Percentiles rank a stretch among this genome's conserved stretches.
phyloP scores from a whole-genome alignment of 2,797 vertebrate genomes.

The Anisognathus igniventris region DNA sequence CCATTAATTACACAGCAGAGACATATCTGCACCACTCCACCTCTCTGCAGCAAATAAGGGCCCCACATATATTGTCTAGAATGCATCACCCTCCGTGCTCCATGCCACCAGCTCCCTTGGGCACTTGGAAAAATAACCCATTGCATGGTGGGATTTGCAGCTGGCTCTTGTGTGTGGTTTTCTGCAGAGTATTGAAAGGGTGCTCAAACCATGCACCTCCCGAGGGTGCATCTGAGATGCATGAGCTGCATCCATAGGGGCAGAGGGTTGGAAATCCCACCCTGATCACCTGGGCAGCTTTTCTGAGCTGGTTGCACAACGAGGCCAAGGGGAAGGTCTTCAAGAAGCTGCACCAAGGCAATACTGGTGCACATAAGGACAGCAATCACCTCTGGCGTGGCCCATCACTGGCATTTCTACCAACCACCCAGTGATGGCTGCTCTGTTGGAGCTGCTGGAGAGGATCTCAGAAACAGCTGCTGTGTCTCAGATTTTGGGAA shows the following conservation, averaged over 20 bases:
- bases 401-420: neutral
- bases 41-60: neutral
- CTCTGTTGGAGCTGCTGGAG: neutral
- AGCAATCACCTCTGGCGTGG: neutral
- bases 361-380: neutral
- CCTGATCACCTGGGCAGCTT: neutral
- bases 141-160: neutral
- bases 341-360: neutral
- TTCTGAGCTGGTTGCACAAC: neutral
- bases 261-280: neutral
- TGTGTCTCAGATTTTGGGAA: neutral
- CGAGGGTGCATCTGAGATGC: neutral
- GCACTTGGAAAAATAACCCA: neutral
- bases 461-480: neutral
- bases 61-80: neutral
- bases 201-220: rapidly evolving
- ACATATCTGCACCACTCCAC: conserved; percentile 41
- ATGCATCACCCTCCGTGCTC: neutral
- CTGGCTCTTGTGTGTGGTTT: neutral
- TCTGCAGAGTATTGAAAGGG: neutral
- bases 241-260: neutral
- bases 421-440: rapidly evolving
- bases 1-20: conserved; percentile 68
- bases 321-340: neutral
- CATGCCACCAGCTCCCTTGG: neutral